Evolutionary conservation across 2,113 vertebrate species (phyloP).

Genomic region (Grammomys dolichurus): DNA sequence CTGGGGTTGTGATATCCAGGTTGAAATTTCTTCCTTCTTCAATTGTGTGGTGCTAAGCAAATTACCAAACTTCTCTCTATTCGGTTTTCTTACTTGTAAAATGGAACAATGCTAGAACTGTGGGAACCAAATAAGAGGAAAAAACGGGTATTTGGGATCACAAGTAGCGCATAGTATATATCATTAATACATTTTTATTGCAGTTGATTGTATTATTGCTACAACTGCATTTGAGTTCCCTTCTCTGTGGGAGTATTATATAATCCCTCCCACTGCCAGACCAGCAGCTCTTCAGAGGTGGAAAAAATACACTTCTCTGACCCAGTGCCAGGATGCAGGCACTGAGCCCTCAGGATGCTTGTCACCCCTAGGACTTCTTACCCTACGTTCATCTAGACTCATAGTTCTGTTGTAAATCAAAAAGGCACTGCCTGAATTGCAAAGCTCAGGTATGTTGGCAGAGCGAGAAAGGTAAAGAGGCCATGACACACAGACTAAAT

Average conservation of each 20-base stretch:
- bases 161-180: not conserved
- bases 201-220: not conserved
- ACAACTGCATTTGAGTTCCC: not conserved
- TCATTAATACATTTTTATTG: not conserved
- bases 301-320: not conserved
- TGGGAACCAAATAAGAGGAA: not conserved
- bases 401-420: not conserved
- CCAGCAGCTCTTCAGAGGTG: not conserved
- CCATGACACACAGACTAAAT: not conserved
- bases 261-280: not conserved
- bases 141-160: not conserved
- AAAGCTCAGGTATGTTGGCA: not conserved
- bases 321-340: not conserved
- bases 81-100: constrained; percentile 36
- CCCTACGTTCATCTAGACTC: not conserved
- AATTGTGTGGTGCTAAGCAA: not conserved
- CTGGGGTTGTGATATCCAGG: not conserved
- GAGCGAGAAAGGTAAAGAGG: not conserved
- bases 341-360: not conserved
- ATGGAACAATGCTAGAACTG: not conserved
- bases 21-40: constrained; percentile 20
- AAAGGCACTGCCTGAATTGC: not conserved
- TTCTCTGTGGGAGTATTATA: not conserved
- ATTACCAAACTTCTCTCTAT: not conserved
- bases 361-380: not conserved